Evolutionary conservation across 2,113 vertebrate species (phyloP).

Genomic region (Podarcis raffonei): DNA sequence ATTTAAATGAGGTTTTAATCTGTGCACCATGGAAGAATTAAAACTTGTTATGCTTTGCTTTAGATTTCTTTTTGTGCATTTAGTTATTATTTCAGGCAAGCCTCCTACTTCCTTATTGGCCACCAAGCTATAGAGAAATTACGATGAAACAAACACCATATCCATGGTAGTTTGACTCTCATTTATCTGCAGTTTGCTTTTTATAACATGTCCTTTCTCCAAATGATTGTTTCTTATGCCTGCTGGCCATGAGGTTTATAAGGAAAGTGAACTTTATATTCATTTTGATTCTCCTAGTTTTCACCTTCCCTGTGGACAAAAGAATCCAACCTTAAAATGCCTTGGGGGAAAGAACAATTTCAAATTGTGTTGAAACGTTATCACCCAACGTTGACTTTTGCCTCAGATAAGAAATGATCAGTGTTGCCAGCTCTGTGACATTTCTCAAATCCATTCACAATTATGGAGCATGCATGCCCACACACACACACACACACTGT

Average conservation of each 20-base stretch:
- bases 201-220: background rate
- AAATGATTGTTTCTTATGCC: conserved; percentile 11
- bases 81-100: background rate
- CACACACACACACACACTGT: too few relatives aligned
- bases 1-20: background rate
- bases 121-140: background rate
- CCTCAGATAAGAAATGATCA: background rate
- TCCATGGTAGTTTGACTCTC: background rate
- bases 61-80: background rate
- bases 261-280: conserved; percentile 2
- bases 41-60: background rate
- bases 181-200: background rate
- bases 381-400: background rate
- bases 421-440: background rate
- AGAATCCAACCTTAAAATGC: background rate
- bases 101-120: background rate
- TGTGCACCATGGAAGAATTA: background rate
- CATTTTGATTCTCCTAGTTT: background rate
- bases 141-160: background rate
- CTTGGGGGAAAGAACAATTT: background rate
- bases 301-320: conserved; percentile 1
- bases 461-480: background rate
- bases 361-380: background rate
- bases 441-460: background rate
- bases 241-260: conserved; percentile 6